Evolutionary conservation across 2,888 invertebrate species (phyloP).

Genomic region (Osedax frankpressi): DNA sequence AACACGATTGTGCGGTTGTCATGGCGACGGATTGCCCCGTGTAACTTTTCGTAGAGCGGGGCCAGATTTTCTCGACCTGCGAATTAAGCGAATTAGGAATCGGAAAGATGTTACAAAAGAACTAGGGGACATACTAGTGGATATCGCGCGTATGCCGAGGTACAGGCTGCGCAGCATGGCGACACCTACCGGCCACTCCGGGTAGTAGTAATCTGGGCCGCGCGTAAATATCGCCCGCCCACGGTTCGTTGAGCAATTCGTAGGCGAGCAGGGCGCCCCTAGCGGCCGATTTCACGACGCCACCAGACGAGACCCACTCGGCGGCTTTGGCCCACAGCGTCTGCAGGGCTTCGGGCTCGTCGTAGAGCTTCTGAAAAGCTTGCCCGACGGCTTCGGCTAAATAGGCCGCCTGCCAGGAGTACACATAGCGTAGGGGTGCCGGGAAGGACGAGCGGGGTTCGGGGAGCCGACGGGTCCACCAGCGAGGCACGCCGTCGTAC

Average conservation of each 20-base stretch:
- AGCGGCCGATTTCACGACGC: slow-evolving; percentile 24
- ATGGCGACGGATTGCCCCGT: slow-evolving; percentile 29
- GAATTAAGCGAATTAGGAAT: background rate
- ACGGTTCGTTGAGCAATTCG: slow-evolving; percentile 36
- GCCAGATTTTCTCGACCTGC: slow-evolving; percentile 25
- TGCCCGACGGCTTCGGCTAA: slow-evolving; percentile 30
- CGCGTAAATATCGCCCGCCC: slow-evolving; percentile 32
- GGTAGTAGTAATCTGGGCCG: slow-evolving; percentile 30
- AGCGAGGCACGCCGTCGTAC: slow-evolving; percentile 34
- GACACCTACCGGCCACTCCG: slow-evolving; percentile 29
- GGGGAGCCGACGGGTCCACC: slow-evolving; percentile 31
- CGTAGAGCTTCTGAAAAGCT: slow-evolving; percentile 33
- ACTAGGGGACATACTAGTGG: background rate
- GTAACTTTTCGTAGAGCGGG: slow-evolving; percentile 30
- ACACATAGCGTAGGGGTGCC: slow-evolving; percentile 29
- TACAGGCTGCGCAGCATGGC: too few relatives aligned
- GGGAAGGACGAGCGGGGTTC: slow-evolving; percentile 29
- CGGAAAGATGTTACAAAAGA: background rate
- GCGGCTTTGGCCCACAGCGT: slow-evolving; percentile 31
- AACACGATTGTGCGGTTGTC: slow-evolving; percentile 32
- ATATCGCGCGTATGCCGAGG: background rate
- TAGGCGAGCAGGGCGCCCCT: slow-evolving; percentile 31
- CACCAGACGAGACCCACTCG: too few relatives aligned
- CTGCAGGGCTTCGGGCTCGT: slow-evolving; percentile 28
- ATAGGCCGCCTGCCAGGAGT: slow-evolving; percentile 29